A percentile compares a stretch with the other conserved stretches of the same genome.
Evolutionary conservation across 2,113 vertebrate species (phyloP).

Genomic region (Limanda limanda): DNA sequence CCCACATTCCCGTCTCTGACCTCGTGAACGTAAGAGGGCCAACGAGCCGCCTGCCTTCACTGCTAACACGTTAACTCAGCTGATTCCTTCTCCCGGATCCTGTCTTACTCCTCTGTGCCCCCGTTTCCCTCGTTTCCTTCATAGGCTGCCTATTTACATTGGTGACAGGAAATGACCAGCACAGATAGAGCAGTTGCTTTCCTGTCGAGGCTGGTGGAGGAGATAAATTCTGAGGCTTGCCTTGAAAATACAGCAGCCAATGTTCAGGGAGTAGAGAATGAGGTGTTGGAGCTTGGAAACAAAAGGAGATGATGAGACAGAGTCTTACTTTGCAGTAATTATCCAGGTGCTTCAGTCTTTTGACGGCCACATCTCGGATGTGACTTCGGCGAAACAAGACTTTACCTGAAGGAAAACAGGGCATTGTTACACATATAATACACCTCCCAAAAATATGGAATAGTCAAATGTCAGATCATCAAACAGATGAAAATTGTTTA

Average conservation of each 20-base stretch:
- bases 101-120: slow-evolving; percentile 34
- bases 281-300: background rate
- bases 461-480: too few relatives aligned
- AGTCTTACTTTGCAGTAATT: slow-evolving; percentile 95
- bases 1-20: slow-evolving; percentile 31
- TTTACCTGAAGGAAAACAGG: slow-evolving; percentile 86
- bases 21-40: slow-evolving; percentile 37
- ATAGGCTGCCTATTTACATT: slow-evolving; percentile 69
- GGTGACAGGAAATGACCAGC: slow-evolving; percentile 73
- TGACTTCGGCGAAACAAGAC: slow-evolving; percentile 97
- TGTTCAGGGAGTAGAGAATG: slow-evolving; percentile 3
- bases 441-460: background rate
- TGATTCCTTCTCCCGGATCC: slow-evolving; percentile 60
- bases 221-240: slow-evolving; percentile 63
- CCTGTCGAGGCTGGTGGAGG: slow-evolving; percentile 68
- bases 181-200: slow-evolving; percentile 70
- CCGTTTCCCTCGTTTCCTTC: slow-evolving; percentile 65
- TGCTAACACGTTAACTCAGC: slow-evolving; percentile 24
- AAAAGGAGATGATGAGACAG: background rate
- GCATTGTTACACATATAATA: background rate
- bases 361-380: slow-evolving; percentile 94
- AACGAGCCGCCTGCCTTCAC: slow-evolving; percentile 31
- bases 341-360: slow-evolving; percentile 92
- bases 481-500: too few relatives aligned
- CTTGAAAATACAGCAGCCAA: slow-evolving; percentile 35